These are phyloP conservation scores for Alloplasta piceator DNA, from an alignment of 2,888 invertebrate genomes.

Conservation along the genomic window DNA sequence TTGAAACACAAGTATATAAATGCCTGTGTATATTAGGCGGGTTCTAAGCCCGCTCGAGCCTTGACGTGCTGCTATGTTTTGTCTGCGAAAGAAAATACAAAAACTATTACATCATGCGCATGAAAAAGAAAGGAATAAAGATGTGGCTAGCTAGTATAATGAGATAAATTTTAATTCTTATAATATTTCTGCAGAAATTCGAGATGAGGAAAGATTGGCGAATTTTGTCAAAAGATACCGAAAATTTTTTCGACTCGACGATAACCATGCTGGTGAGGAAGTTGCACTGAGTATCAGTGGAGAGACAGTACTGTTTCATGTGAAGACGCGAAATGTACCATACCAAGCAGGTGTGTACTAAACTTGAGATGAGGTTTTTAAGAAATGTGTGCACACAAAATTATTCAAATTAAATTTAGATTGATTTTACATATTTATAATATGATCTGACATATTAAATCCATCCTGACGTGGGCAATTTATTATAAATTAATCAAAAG, in stretches of 20 bases:
- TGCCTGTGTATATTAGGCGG: no score
- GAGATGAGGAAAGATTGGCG: background rate
- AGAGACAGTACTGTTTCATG: constrained; percentile 3
- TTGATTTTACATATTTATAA: background rate
- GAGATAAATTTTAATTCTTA: background rate
- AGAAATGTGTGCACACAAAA: constrained; percentile 16
- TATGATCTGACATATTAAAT: background rate
- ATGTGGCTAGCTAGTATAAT: constrained; percentile 1
- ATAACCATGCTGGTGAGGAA: background rate
- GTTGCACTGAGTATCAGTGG: constrained; percentile 9
- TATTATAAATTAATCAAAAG: background rate
- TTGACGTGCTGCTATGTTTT: no score
- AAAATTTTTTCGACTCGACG: background rate
- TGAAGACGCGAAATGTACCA: constrained; percentile 7
- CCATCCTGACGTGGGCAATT: background rate
- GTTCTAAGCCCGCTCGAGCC: no score
- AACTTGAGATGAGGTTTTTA: background rate
- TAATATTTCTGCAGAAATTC: constrained; percentile 12
- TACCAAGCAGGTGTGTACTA: background rate
- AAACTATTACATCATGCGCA: background rate
- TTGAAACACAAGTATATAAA: no score
- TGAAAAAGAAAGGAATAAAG: background rate
- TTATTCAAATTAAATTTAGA: background rate
- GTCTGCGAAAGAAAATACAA: no score
- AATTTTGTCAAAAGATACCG: constrained; percentile 10